Evolutionary conservation across 2,113 vertebrate species (phyloP).

Genomic region (Podarcis muralis): DNA sequence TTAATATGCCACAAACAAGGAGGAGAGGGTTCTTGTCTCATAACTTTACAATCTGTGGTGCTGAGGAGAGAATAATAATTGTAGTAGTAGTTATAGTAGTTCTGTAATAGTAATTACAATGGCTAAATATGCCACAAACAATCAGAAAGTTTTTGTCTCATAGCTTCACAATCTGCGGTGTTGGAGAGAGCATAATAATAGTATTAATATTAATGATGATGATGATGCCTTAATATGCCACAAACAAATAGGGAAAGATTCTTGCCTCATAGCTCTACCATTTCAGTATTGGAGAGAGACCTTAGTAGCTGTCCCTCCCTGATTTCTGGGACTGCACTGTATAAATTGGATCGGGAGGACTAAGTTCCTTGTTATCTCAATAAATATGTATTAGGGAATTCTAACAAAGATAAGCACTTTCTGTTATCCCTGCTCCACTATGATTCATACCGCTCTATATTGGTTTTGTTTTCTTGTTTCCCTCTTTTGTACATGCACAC

Average conservation of each 20-base stretch:
- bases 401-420: conserved; percentile 6
- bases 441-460: background rate
- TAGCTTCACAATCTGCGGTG: too few relatives aligned
- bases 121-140: too few relatives aligned
- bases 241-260: background rate
- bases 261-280: background rate
- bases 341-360: conserved; percentile 29
- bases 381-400: conserved; percentile 47
- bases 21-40: background rate
- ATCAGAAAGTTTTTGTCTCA: too few relatives aligned
- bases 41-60: too few relatives aligned
- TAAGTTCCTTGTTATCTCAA: conserved; percentile 40
- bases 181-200: too few relatives aligned
- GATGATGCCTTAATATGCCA: background rate
- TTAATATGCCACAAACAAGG: background rate
- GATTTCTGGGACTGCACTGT: background rate
- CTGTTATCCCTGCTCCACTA: background rate
- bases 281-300: background rate
- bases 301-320: background rate
- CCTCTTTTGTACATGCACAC: background rate
- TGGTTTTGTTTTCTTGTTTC: background rate
- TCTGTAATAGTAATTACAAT: too few relatives aligned
- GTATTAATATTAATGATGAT: too few relatives aligned
- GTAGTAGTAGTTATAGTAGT: too few relatives aligned
- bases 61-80: too few relatives aligned